Evolutionary conservation across 2,888 invertebrate species (phyloP).

Genomic region (Odontocerum albicorne): DNA sequence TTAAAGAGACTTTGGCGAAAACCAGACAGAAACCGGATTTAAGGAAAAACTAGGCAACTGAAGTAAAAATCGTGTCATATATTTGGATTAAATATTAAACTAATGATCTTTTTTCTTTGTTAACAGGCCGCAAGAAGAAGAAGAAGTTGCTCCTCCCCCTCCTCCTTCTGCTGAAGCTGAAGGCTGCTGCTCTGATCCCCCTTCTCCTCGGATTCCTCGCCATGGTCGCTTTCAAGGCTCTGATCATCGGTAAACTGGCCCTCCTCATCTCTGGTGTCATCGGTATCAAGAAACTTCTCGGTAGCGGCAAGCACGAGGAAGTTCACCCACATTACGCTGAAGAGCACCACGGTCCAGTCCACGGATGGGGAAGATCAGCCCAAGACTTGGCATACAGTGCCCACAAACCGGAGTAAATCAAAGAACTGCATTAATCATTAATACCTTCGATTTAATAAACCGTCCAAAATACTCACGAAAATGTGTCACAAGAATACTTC

Average conservation of each 20-base stretch:
- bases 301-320: slow-evolving; percentile 63
- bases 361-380: slow-evolving; percentile 62
- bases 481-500: too few relatives aligned
- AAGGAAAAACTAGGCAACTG: too few relatives aligned
- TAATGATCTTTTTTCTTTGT: neutral
- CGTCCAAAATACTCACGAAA: neutral
- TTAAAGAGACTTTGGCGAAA: too few relatives aligned
- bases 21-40: too few relatives aligned
- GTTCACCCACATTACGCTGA: slow-evolving; percentile 72
- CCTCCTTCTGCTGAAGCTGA: slow-evolving; percentile 75
- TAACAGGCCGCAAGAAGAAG: slow-evolving; percentile 74
- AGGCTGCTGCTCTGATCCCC: slow-evolving; percentile 77
- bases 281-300: slow-evolving; percentile 67
- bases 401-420: slow-evolving; percentile 50
- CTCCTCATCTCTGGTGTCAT: slow-evolving; percentile 75
- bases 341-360: slow-evolving; percentile 52
- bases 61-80: too few relatives aligned
- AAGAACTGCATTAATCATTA: slow-evolving; percentile 3
- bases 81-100: too few relatives aligned
- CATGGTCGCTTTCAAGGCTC: slow-evolving; percentile 80
- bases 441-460: slow-evolving; percentile 10
- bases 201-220: slow-evolving; percentile 76
- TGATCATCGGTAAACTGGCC: slow-evolving; percentile 82
- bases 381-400: slow-evolving; percentile 75
- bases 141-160: slow-evolving; percentile 75